Evolutionary conservation across 2,888 invertebrate genomes (phyloP), one percentile per base, ranked within the genome.

Genomic region (Cerceris ruficornis): DNA sequence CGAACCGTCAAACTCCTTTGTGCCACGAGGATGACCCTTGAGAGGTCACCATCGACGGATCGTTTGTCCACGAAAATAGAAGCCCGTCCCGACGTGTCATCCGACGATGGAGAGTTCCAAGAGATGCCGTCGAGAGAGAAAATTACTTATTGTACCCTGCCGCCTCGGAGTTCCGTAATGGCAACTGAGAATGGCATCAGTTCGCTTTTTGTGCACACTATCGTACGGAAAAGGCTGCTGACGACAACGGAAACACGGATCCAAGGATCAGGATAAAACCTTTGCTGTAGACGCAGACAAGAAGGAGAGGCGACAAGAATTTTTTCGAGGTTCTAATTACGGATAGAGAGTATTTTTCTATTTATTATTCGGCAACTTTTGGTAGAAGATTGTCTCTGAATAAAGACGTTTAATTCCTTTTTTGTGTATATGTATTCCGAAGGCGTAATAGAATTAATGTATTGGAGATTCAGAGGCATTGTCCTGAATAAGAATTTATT

Each of bases 61-160:
- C 76, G 72, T 75, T 75, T 72, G 77, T 80, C 71, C 69, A 83
- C 80, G 69, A 76, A 83, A 83, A 82, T 84, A 80, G 82, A 84
- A 80, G 59, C 70, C 66, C 59, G 59, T 66, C 15, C 42, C 61
- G 64, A 70, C 57, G 61, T 62, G 73, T 69, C 68, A 70, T 43
- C 7, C 58, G 50, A n/a, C 65, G 60, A 69, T 28, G 55, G 50
- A 71, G 15, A 42, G 46, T 1, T 28, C 57, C 6, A 46, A n/a
- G 50, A 17, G 60, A 49, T 8, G 28, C 15, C 28, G 28, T 28
- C 28, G 28, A 42, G 14, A 65, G 61, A 57, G 11, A 41, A 28
- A 28, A 65, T 50, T 42, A 39, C 28, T 57, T 58, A 70, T 58
- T 13, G 61, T 55, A 46, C 54, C 43, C 46, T 11, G 28, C 13